Percentiles rank a stretch among this genome's conserved stretches.
Evolutionary conservation across 2,113 vertebrate species (phyloP).

Genomic region (Rhinopomastus cyanomelas): DNA sequence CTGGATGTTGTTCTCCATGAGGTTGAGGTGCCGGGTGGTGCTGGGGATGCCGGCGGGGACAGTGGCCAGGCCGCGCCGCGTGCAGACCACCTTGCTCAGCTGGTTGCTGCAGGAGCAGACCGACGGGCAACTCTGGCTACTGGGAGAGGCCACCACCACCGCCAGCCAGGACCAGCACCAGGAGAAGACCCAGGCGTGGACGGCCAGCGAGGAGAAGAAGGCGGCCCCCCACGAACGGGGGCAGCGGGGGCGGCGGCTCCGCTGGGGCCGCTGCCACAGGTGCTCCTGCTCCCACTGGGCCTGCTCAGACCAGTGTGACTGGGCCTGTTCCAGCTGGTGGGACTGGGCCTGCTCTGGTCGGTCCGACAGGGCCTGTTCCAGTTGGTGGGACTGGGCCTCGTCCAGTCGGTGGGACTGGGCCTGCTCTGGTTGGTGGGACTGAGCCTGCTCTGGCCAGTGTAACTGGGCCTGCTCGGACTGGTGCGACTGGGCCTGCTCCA

Average conservation of each 20-base stretch:
- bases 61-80: slow-evolving; percentile 86
- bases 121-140: slow-evolving; percentile 91
- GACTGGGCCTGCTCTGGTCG: no score
- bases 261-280: background rate
- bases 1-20: slow-evolving; percentile 99
- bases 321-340: no score
- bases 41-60: slow-evolving; percentile 93
- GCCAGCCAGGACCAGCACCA: no score
- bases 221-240: slow-evolving; percentile 86
- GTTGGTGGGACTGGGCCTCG: no score
- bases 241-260: background rate
- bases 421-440: no score
- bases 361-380: no score
- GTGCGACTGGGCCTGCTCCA: no score
- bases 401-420: no score
- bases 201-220: slow-evolving; percentile 91
- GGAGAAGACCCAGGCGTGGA: slow-evolving; percentile 88
- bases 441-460: no score
- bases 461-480: no score
- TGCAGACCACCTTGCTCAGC: slow-evolving; percentile 98
- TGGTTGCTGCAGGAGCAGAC: slow-evolving; percentile 97
- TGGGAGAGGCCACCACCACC: slow-evolving; percentile 78
- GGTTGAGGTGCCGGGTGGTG: slow-evolving; percentile 94
- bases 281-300: no score
- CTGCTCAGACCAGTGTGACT: no score